Percentiles rank a stretch among this genome's conserved stretches.
phyloP scores from a whole-genome alignment of 2,797 vertebrate species.

The Anabacerthia variegaticeps region DNA sequence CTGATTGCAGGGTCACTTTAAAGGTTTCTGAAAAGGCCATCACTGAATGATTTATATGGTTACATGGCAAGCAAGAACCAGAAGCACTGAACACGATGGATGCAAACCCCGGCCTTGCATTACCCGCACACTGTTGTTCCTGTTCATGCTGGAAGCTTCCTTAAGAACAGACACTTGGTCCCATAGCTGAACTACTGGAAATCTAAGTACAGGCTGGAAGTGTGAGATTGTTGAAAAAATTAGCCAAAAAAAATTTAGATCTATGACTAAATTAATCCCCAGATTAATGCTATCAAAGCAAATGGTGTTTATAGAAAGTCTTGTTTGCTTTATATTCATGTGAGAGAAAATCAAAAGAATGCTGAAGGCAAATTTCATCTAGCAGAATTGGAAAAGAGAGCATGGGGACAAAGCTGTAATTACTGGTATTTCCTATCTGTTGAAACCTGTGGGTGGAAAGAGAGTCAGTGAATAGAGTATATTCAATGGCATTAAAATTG shows the following conservation, averaged over 20 bases:
- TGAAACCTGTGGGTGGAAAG: conserved; percentile 60
- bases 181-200: background rate
- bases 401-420: conserved; percentile 62
- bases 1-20: background rate
- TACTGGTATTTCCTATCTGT: conserved; percentile 65
- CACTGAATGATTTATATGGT: background rate
- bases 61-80: background rate
- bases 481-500: conserved; percentile 45
- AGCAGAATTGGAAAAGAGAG: conserved; percentile 52
- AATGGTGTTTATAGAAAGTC: conserved; percentile 46
- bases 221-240: conserved; percentile 18
- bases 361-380: conserved; percentile 53
- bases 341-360: conserved; percentile 42
- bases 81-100: fast-evolving
- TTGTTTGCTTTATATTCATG: conserved; percentile 39
- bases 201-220: background rate
- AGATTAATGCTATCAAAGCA: conserved; percentile 48
- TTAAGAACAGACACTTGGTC: background rate
- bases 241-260: conserved; percentile 56
- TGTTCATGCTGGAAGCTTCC: background rate
- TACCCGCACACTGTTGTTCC: background rate
- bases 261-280: conserved; percentile 55
- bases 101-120: background rate
- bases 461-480: conserved; percentile 43
- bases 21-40: background rate